Percentiles rank a stretch among this genome's conserved stretches.
Evolutionary conservation across 35 echinoderm and acorn worm species (phyloP).

Genomic region (Apostichopus japonicus): DNA sequence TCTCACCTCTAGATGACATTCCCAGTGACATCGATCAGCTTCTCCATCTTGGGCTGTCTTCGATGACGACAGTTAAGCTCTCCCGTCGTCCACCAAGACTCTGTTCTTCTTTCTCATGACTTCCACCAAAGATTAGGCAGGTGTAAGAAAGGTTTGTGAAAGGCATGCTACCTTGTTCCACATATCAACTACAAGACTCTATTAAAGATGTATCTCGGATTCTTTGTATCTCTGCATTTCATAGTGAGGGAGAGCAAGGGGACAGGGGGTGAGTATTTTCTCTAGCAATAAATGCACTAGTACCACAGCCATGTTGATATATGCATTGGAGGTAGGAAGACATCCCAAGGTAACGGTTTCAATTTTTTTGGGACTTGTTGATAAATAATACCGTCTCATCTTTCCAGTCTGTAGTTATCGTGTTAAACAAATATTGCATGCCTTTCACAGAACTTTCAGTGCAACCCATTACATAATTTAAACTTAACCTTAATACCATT

Average conservation of each 20-base stretch:
- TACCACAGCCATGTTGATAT: too few species aligned
- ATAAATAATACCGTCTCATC: too few species aligned
- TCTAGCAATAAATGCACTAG: too few species aligned
- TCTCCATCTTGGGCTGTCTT: neutral
- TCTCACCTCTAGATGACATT: slow-evolving; percentile 28
- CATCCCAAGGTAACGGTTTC: too few species aligned
- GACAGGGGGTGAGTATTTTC: neutral
- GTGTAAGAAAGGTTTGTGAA: neutral
- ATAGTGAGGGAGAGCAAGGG: too few species aligned
- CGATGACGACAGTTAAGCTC: neutral
- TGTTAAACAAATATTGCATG: neutral
- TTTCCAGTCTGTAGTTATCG: neutral
- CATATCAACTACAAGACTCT: neutral
- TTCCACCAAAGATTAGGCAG: neutral
- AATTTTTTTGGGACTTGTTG: too few species aligned
- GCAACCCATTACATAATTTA: neutral
- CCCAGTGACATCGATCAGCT: neutral
- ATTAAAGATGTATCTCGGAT: too few species aligned
- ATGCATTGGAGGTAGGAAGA: too few species aligned
- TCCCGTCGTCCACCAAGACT: neutral
- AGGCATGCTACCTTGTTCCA: neutral
- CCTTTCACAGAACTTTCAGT: neutral
- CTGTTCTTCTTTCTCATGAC: neutral
- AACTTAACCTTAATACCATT: slow-evolving; percentile 6
- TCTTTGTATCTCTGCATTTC: too few species aligned